Evolutionary conservation across 2,113 vertebrate species (phyloP), one percentile per base, ranked within the genome.

Genomic region (Calcarius ornatus): DNA sequence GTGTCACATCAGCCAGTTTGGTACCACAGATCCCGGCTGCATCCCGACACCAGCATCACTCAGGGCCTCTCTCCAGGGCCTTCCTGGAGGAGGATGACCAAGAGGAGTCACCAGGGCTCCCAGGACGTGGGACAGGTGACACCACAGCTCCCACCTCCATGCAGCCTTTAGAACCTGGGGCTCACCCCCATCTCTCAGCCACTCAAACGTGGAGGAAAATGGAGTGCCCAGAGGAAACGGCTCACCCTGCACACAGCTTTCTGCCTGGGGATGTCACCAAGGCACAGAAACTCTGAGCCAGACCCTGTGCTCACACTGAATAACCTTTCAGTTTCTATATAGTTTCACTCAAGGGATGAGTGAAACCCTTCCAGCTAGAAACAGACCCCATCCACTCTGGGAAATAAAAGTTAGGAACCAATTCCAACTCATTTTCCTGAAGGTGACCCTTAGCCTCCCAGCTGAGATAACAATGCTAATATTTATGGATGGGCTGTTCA

Each of bases 381-480:
- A 86, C 68, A 91, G 86, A 92, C 38, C 61, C 60, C 47, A 31
- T 88, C 72, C 43, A 57, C 85, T 68, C 85, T 81, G 85, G 88
- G 85, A 95, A 96, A 94, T 93, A 93, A 80, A 93, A 95, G 75
- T 92, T 82, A 91, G 73, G 81, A 90, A 86, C 88, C 60, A 86
- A 92, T 92, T 96, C 93, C 76, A 93, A 60, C 60, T 96, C 76
- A 71, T 92, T 95, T 92, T 96, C 90, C 82, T 93, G 85, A 92
- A 95, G 90, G 88, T 90, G 93, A 94, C 90, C 92, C 76, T 78
- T 96, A 85, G 92, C 92, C 92, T 95, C 76, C 93, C 95, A 96
- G 90, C 93, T 96, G 94, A 96, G 90, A 95, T 96, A 96, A 96
- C 94, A 97, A 79, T 27, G 80, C 69, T 96, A 93, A 83, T 92